Base-by-base conservation (phyloP, 2,888 invertebrate species). In the Lasioglossum zephyrum region DNA sequence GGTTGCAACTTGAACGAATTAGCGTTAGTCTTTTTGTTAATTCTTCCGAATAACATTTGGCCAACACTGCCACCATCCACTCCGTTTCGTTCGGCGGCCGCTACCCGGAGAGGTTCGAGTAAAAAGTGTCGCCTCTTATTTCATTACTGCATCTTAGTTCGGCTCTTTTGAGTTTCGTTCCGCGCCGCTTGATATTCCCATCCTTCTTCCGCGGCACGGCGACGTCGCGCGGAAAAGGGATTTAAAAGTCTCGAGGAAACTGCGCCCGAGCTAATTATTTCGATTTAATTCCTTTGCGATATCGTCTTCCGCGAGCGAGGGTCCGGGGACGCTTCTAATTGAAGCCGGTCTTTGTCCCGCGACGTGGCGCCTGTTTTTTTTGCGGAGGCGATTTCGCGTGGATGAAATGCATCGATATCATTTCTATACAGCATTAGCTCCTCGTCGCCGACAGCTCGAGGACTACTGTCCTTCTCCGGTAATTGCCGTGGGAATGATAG, bases 271-370 rank as follows among this genome's bases (percentile, higher is more conserved):
- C 69, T 85, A 80, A 84, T 85, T 85, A 85, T 85, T 77, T 74
- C 74, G 73, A 84, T 80, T 85, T 79, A 85, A 84, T 77, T 69
- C 73, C 73, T 79, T 60, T 53, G 76, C 63, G 63, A 84, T 70
- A 49, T 49, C 44, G 63, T 44, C 49, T 18, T 39, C 41, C 53
- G 22, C 47, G 26, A 53, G 5, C 31, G 31, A 63, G 16, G 6
- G 2, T 16, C 16, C 16, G 63, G 6, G 16, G 31, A 63, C 3
- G 31, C 22, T 66, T 66, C 47, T 84, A 85, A 85, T 85, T 85
- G 78, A 74, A 78, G 72, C 16, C 8, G 44, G 66, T 22, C 53
- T 82, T 44, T 44, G 60, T 26, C 66, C 22, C 36, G 36, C 41
- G 74, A 60, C 16, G 16, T 16, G 47, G 47, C 47, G 16, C 1